phyloP scores from a whole-genome alignment of 2,888 invertebrate species.

The Bombyx huttoni region DNA sequence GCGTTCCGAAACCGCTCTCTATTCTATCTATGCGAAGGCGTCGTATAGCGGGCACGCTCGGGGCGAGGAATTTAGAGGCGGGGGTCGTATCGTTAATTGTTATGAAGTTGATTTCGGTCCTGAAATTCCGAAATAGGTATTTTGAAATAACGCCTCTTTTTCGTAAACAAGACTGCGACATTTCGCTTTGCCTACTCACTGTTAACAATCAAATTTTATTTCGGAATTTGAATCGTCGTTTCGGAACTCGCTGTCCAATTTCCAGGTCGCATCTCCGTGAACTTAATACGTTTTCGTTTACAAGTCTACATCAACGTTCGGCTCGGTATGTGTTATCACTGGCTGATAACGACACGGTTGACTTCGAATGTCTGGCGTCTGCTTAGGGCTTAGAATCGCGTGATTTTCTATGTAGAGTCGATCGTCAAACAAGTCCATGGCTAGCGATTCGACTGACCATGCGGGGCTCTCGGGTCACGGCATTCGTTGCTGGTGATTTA shows the following conservation, averaged over 20 bases:
- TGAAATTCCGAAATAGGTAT: slow-evolving; percentile 72
- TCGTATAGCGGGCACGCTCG: slow-evolving; percentile 71
- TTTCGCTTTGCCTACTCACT: slow-evolving; percentile 10
- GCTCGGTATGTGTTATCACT: slow-evolving; percentile 36
- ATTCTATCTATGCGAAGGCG: slow-evolving; percentile 74
- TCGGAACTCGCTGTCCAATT: neutral
- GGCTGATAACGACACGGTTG: slow-evolving; percentile 50
- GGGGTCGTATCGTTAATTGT: slow-evolving; percentile 74
- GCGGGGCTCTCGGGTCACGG: slow-evolving; percentile 42
- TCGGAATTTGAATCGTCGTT: slow-evolving; percentile 5
- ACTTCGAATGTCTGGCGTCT: slow-evolving; percentile 19
- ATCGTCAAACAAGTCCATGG: slow-evolving; percentile 54
- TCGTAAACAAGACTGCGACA: slow-evolving; percentile 30
- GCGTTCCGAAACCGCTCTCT: slow-evolving; percentile 74
- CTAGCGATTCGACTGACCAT: slow-evolving; percentile 39
- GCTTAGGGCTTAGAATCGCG: slow-evolving; percentile 31
- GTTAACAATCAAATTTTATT: slow-evolving; percentile 1
- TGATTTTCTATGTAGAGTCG: slow-evolving; percentile 14
- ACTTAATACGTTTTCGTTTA: slow-evolving; percentile 26
- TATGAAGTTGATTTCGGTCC: slow-evolving; percentile 73
- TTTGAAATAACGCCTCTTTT: slow-evolving; percentile 68
- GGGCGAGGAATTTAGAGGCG: slow-evolving; percentile 73
- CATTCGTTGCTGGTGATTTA: slow-evolving; percentile 17
- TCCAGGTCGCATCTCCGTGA: slow-evolving; percentile 11
- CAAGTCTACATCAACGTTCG: slow-evolving; percentile 1